A percentile compares a stretch with the other conserved stretches of the same genome.
These are phyloP conservation scores for Physella acuta DNA, from an alignment of 1,140 invertebrate species.

Conservation along the genomic window DNA sequence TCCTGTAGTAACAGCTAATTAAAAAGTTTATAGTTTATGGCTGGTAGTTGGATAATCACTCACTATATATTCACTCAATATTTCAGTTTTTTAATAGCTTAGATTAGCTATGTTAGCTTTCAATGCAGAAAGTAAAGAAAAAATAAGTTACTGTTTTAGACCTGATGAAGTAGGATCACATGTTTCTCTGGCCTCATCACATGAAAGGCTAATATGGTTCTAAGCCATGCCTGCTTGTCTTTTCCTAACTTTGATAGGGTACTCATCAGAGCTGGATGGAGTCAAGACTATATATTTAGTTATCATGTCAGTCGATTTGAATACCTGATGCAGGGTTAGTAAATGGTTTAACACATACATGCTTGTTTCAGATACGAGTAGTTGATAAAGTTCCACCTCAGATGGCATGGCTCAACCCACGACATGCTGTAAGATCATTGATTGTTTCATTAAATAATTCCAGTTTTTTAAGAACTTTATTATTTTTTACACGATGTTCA, in stretches of 20 bases:
- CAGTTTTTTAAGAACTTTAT: neutral
- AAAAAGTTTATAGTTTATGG: slow-evolving; percentile 23
- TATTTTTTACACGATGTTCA: neutral
- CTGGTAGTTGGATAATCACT: neutral
- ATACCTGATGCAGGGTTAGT: neutral
- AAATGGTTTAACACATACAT: neutral
- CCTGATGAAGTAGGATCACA: neutral
- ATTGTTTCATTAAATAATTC: neutral
- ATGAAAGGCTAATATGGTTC: neutral
- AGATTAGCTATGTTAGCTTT: neutral
- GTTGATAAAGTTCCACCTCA: slow-evolving; percentile 91
- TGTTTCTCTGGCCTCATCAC: neutral
- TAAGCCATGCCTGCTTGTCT: neutral
- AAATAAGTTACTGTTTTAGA: no score
- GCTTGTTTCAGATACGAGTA: slow-evolving; percentile 68
- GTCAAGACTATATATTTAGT: neutral
- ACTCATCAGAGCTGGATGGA: neutral
- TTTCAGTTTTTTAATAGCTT: neutral
- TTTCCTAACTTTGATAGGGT: neutral
- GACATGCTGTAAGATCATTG: slow-evolving; percentile 65
- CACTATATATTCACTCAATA: neutral
- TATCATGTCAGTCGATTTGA: neutral
- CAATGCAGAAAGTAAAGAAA: neutral
- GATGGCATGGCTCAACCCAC: slow-evolving; percentile 81
- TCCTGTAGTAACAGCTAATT: neutral